Evolutionary conservation across 1,140 invertebrate genomes (phyloP), one percentile per base, ranked within the genome.

Genomic region (Riptortus pedestris): DNA sequence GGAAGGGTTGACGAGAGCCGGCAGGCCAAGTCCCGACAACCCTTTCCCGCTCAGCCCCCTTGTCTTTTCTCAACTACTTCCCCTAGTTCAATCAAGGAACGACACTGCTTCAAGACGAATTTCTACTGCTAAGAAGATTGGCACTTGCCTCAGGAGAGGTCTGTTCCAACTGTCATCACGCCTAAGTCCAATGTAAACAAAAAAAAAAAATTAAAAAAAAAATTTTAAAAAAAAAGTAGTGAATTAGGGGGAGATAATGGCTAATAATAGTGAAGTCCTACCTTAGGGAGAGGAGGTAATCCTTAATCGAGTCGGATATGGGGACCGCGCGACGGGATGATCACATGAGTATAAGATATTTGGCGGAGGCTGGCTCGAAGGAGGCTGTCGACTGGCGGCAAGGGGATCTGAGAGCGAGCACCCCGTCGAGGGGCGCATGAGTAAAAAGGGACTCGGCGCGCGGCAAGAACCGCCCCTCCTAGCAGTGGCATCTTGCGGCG

Each of bases 311-410:
- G 57, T 27, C 28, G 57, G 20, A 18, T 26, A 29, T 20, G 7
- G 48, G 16, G 48, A 9, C 7, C 48, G 48, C 48, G 48, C n/a
- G 22, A 51, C n/a, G n/a, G 22, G 28, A 29, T 38, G 57, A 31
- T 18, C 51, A 55, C 51, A 55, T 59, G 33, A 59, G 57, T 59
- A 29, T 59, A 59, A 59, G 57, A 59, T 59, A 26, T 29, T n/a
- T n/a, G n/a, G 26, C 29, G 57, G 33, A 29, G 57, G 28, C 31
- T 31, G 57, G 57, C 31, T 18, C 18, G 57, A 59, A 29, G 57
- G 28, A 20, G 33, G 28, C 57, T 31, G 57, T n/a, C 31, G 57
- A 29, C 57, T 38, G 57, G 57, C 57, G 57, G 28, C 14, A 59
- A 29, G n/a, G n/a, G n/a, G 28, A 14, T 59, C 26, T 20, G 18